phyloP scores from a whole-genome alignment of 2,797 vertebrate species.

The Parauchenoglanis ngamensis region DNA sequence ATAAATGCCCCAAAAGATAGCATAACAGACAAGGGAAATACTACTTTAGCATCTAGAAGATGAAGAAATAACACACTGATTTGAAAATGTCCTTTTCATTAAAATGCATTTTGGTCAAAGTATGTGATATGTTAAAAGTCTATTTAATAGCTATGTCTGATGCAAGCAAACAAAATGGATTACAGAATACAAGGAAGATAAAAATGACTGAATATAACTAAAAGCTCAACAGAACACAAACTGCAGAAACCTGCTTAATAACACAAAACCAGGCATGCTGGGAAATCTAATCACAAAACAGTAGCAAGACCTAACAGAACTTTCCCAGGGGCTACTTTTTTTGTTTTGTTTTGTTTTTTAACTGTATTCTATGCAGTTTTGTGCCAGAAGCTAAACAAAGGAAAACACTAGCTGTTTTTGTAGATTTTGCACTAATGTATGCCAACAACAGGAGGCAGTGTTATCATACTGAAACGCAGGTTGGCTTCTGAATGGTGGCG shows the following conservation, averaged over 20 bases:
- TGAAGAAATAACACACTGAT: slow-evolving; percentile 4
- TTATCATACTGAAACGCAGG: slow-evolving; percentile 14
- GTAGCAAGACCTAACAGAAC: slow-evolving; percentile 2
- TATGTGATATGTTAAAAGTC: not conserved
- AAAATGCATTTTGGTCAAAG: not conserved
- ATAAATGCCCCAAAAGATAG: not conserved
- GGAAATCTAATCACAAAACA: slow-evolving; percentile 22
- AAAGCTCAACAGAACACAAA: slow-evolving; percentile 1
- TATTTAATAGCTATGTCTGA: not conserved
- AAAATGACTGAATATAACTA: slow-evolving; percentile 1
- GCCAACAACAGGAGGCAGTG: slow-evolving; percentile 53
- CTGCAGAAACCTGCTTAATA: slow-evolving; percentile 6
- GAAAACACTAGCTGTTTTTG: not conserved
- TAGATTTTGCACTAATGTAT: slow-evolving; percentile 7
- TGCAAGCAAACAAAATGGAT: not conserved
- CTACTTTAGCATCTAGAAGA: not conserved
- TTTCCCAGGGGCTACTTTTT: not conserved
- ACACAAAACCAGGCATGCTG: slow-evolving; percentile 15
- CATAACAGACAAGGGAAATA: not conserved
- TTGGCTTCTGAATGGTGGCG: not conserved
- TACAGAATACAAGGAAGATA: not conserved
- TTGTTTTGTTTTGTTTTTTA: not conserved
- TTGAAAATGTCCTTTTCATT: not conserved
- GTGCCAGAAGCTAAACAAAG: slow-evolving; percentile 11
- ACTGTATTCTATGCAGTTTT: not conserved